phyloP scores from a whole-genome alignment of 2,113 vertebrate species.

The Atrichornis clamosus region DNA sequence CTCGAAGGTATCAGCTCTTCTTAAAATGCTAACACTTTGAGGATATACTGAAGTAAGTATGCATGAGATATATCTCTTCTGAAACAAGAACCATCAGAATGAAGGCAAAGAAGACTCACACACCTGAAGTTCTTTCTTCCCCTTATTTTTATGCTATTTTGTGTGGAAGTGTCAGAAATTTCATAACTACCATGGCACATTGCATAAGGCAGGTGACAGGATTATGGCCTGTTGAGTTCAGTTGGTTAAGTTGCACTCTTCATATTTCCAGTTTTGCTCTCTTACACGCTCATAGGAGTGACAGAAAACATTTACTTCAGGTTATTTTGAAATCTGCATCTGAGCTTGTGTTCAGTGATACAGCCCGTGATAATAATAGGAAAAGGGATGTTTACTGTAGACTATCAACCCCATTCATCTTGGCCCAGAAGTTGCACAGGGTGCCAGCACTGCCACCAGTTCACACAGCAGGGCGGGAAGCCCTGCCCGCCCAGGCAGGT shows the following conservation, averaged over 20 bases:
- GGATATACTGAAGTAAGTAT: background rate
- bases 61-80: background rate
- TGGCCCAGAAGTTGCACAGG: background rate
- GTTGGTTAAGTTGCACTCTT: background rate
- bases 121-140: background rate
- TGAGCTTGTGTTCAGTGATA: background rate
- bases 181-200: too few relatives aligned
- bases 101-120: background rate
- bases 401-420: background rate
- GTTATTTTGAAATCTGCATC: conserved; percentile 6
- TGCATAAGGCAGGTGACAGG: background rate
- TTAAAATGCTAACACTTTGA: background rate
- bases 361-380: background rate
- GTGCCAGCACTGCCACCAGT: background rate
- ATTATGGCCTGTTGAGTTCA: background rate
- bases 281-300: background rate
- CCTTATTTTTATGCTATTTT: background rate
- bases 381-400: conserved; percentile 37
- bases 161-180: background rate
- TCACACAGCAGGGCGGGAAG: conserved; percentile 37
- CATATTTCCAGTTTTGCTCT: background rate
- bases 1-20: background rate
- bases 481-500: background rate
- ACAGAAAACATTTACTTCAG: background rate
- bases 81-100: background rate